Evolutionary conservation across 2,888 invertebrate species (phyloP).

Genomic region (Orthosia cruda): DNA sequence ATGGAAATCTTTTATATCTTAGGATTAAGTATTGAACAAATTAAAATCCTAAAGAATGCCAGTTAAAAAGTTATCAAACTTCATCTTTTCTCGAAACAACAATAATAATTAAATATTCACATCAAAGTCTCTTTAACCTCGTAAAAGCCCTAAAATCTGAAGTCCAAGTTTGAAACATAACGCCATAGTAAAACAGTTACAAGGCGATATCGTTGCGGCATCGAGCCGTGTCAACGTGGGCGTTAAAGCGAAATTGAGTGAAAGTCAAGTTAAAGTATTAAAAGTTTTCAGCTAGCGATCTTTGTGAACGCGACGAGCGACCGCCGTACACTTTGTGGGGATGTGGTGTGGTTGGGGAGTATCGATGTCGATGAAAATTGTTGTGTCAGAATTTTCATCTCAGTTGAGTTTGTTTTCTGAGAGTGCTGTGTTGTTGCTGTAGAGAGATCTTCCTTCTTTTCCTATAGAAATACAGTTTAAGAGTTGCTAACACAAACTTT

Average conservation of each 20-base stretch:
- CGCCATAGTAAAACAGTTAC: conserved; percentile 81
- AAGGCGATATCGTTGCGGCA: conserved; percentile 81
- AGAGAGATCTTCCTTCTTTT: too few relatives aligned
- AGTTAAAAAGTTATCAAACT: background rate
- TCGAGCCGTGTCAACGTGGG: conserved; percentile 87
- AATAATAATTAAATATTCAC: conserved; percentile 19
- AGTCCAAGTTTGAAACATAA: conserved; percentile 68
- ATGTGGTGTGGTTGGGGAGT: conserved; percentile 35
- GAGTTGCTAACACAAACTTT: background rate
- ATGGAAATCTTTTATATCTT: background rate
- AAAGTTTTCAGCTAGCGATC: conserved; percentile 91
- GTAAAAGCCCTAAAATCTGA: conserved; percentile 17
- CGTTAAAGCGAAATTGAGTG: conserved; percentile 91
- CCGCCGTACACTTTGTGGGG: conserved; percentile 71
- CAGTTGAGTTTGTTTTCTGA: too few relatives aligned
- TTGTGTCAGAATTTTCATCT: background rate
- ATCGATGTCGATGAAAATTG: conserved; percentile 55
- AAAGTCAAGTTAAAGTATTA: conserved; percentile 91
- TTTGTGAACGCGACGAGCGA: conserved; percentile 79
- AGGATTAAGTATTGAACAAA: background rate
- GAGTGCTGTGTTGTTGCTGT: too few relatives aligned
- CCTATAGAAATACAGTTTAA: too few relatives aligned
- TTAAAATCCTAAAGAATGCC: background rate
- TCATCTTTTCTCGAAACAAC: background rate
- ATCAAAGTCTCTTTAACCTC: background rate